A percentile compares a stretch with the other conserved stretches of the same genome.
These are phyloP conservation scores for Tachystola acroxantha DNA, from an alignment of 2,888 invertebrate species.

Conservation along the genomic window DNA sequence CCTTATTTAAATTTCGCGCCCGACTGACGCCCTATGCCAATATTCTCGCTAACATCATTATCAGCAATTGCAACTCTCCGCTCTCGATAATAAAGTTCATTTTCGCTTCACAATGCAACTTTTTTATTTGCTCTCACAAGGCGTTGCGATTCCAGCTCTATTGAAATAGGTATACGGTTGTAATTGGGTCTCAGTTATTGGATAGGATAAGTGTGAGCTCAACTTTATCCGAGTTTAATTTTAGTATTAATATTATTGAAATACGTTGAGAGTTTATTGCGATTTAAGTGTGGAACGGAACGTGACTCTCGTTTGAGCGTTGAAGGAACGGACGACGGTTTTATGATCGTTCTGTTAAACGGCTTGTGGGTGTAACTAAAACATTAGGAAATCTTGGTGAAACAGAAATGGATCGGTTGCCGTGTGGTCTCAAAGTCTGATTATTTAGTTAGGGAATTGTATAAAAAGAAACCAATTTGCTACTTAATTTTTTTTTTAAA, in stretches of 20 bases:
- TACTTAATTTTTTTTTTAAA: no score
- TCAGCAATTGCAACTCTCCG: slow-evolving; percentile 21
- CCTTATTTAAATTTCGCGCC: slow-evolving; percentile 54
- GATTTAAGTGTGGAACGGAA: not conserved
- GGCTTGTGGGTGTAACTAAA: not conserved
- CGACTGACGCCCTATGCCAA: slow-evolving; percentile 22
- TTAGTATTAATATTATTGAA: slow-evolving; percentile 2
- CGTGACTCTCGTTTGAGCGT: not conserved
- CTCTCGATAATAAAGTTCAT: not conserved
- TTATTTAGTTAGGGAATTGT: no score
- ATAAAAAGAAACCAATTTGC: no score
- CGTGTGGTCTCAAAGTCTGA: no score
- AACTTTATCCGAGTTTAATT: slow-evolving; percentile 3
- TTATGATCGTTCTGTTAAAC: not conserved
- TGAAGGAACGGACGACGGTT: no score
- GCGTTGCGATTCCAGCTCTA: not conserved
- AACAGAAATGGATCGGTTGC: no score
- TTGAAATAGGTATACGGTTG: not conserved
- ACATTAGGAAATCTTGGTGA: no score
- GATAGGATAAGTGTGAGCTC: not conserved
- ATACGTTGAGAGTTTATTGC: not conserved
- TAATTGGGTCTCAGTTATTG: not conserved
- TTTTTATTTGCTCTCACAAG: slow-evolving; percentile 1
- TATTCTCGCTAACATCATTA: not conserved
- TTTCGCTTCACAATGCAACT: slow-evolving; percentile 6